phyloP scores from a whole-genome alignment of 2,888 invertebrate genomes.

The Thyatira batis region DNA sequence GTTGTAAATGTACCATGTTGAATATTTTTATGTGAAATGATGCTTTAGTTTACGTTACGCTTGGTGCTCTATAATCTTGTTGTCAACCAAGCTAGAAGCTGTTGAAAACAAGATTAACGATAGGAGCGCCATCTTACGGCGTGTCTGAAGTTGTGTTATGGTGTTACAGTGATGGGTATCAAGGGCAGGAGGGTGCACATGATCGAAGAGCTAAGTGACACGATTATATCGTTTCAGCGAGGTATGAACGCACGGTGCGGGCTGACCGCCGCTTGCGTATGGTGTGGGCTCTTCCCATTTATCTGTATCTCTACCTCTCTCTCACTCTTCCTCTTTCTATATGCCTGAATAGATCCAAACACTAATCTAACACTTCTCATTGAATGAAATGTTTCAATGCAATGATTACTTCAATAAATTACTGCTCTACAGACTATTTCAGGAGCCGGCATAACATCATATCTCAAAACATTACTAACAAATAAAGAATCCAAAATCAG shows the following conservation, averaged over 20 bases:
- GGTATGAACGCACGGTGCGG: conserved; percentile 86
- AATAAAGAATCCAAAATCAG: no score
- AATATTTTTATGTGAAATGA: not conserved
- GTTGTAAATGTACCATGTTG: not conserved
- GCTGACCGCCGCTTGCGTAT: conserved; percentile 61
- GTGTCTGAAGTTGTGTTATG: conserved; percentile 67
- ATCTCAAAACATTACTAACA: no score
- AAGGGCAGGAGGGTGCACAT: conserved; percentile 98
- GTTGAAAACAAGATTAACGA: conserved; percentile 14
- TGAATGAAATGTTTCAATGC: not conserved
- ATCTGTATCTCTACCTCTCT: conserved; percentile 26
- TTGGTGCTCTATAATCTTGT: conserved; percentile 10
- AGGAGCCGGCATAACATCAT: no score
- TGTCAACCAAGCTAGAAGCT: conserved; percentile 8
- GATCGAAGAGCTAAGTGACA: conserved; percentile 99
- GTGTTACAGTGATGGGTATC: conserved; percentile 97
- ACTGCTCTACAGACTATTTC: no score
- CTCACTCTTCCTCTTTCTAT: conserved; percentile 18
- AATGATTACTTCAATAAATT: not conserved
- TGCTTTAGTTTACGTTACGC: not conserved
- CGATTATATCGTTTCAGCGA: conserved; percentile 99
- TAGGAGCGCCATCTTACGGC: conserved; percentile 23
- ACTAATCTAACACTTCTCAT: conserved; percentile 4
- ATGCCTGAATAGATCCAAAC: conserved; percentile 18
- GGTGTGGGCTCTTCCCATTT: conserved; percentile 60